Conservation (phyloP, 2,888 invertebrate genomes). For the Cephus runcator region DNA sequence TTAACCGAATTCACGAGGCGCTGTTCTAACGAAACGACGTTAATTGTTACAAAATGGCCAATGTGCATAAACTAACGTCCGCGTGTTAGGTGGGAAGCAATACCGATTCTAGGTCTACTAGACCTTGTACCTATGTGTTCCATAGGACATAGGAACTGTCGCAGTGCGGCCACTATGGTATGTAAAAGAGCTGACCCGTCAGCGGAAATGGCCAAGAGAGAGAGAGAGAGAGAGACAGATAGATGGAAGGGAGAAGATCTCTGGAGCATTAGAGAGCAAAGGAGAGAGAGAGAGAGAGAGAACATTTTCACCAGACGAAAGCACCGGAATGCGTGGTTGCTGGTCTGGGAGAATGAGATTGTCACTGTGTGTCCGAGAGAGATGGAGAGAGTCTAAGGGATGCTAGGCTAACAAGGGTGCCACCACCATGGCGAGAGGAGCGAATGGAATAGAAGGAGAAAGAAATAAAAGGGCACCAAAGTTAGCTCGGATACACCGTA, state of each 20-base stretch:
- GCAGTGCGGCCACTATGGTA: slow-evolving; percentile 20
- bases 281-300: background rate
- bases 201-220: slow-evolving; percentile 14
- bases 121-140: background rate
- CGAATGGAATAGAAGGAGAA: background rate
- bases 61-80: background rate
- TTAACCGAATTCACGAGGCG: background rate
- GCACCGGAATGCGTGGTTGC: background rate
- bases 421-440: background rate
- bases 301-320: background rate
- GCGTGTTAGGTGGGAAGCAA: background rate
- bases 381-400: background rate
- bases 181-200: slow-evolving; percentile 22
- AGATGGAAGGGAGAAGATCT: background rate
- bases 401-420: background rate
- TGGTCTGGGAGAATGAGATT: background rate
- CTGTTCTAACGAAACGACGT: background rate
- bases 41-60: slow-evolving; percentile 1
- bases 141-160: slow-evolving; percentile 12
- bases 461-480: background rate
- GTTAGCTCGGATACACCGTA: background rate
- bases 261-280: background rate
- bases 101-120: background rate
- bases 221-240: background rate
- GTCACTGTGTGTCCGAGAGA: background rate